These are phyloP conservation scores for Microtus oregoni DNA, from an alignment of 2,113 vertebrate species.

Conservation along the genomic window DNA sequence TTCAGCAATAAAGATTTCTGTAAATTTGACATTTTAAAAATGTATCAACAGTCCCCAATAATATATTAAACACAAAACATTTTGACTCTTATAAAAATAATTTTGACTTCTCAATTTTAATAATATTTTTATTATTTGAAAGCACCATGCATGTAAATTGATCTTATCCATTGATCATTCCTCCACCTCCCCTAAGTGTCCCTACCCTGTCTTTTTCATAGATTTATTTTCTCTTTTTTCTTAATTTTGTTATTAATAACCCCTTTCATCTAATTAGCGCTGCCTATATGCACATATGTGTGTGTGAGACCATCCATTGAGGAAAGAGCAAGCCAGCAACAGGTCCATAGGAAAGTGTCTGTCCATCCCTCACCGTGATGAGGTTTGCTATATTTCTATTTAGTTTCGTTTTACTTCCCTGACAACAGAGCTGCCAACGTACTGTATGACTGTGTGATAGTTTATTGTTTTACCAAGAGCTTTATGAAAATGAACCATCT, in stretches of 20 bases:
- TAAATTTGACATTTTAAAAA: slow-evolving; percentile 9
- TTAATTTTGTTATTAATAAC: no score
- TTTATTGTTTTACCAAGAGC: background rate
- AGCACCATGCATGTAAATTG: background rate
- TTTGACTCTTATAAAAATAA: slow-evolving; percentile 8
- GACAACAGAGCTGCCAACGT: background rate
- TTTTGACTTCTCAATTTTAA: background rate
- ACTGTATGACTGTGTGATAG: background rate
- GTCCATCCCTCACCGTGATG: background rate
- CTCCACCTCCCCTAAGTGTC: no score
- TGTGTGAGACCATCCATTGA: background rate
- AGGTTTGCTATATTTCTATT: background rate
- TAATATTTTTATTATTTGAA: background rate
- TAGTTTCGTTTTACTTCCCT: slow-evolving; percentile 2
- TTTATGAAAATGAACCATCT: background rate
- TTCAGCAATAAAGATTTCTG: background rate
- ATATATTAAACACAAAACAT: slow-evolving; percentile 22
- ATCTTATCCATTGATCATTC: background rate
- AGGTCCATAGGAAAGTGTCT: background rate
- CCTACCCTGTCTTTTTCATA: background rate
- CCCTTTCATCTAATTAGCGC: background rate
- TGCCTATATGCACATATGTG: no score
- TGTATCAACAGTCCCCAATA: background rate
- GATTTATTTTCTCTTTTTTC: no score
- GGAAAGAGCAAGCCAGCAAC: background rate